phyloP scores from a whole-genome alignment of 2,888 invertebrate species.

The Heteromurus nitidus region DNA sequence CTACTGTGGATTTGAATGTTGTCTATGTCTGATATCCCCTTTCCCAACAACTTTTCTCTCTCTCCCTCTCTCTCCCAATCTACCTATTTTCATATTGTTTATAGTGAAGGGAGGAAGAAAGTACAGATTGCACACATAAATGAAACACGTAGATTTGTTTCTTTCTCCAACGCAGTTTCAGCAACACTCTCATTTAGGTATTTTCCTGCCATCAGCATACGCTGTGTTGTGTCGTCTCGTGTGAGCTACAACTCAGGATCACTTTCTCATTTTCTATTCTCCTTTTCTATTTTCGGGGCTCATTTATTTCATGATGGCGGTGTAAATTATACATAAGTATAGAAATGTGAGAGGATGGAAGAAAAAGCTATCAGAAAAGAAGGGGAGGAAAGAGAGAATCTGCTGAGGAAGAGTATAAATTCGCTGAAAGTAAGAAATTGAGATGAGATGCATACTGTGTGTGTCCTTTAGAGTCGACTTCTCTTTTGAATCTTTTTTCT shows the following conservation, averaged over 20 bases:
- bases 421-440: constrained; percentile 43
- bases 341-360: background rate
- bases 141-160: too few relatives aligned
- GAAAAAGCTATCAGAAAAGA: constrained; percentile 11
- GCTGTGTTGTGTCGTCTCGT: too few relatives aligned
- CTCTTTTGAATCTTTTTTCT: constrained; percentile 17
- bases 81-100: too few relatives aligned
- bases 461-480: too few relatives aligned
- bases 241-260: constrained; percentile 18
- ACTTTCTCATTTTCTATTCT: constrained; percentile 26
- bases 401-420: constrained; percentile 13
- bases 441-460: constrained; percentile 37
- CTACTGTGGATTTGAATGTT: constrained; percentile 50
- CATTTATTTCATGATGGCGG: constrained; percentile 19
- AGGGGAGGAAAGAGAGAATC: constrained; percentile 13
- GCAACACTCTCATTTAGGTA: too few relatives aligned
- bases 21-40: background rate
- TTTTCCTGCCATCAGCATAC: constrained; percentile 7
- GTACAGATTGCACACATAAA: too few relatives aligned
- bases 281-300: constrained; percentile 27
- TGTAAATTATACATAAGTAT: constrained; percentile 39
- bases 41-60: background rate
- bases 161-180: background rate
- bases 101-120: background rate
- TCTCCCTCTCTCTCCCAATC: background rate